A percentile compares a stretch with the other conserved stretches of the same genome.
Evolutionary conservation across 2,888 invertebrate species (phyloP).

Genomic region (Nymphalis c-album): DNA sequence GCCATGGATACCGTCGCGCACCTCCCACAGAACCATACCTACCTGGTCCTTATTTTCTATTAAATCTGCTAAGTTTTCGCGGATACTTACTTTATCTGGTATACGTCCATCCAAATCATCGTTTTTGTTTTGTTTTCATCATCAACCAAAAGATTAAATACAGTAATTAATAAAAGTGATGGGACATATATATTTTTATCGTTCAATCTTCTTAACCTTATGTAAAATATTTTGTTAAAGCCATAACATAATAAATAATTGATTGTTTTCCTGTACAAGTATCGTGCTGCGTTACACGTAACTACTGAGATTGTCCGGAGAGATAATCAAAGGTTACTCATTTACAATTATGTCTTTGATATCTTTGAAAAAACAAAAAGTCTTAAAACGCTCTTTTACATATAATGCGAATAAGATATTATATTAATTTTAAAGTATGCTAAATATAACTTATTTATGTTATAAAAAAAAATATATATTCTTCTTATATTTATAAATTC

Average conservation of each 20-base stretch:
- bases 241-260: slow-evolving; percentile 16
- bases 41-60: slow-evolving; percentile 45
- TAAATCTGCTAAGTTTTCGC: slow-evolving; percentile 1
- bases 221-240: slow-evolving; percentile 10
- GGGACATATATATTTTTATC: slow-evolving; percentile 11
- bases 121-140: no score
- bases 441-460: no score
- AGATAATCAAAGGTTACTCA: slow-evolving; percentile 15
- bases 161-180: not conserved
- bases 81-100: not conserved
- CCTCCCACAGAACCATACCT: slow-evolving; percentile 48
- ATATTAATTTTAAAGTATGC: no score
- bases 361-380: slow-evolving; percentile 1
- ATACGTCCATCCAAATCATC: no score
- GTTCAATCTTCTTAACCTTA: slow-evolving; percentile 10
- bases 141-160: no score
- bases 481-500: no score
- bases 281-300: slow-evolving; percentile 19
- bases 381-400: not conserved
- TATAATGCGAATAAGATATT: no score
- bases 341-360: not conserved
- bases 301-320: slow-evolving; percentile 15
- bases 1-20: slow-evolving; percentile 64
- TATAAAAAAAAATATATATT: no score
- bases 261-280: slow-evolving; percentile 21